Evolutionary conservation across 2,113 vertebrate genomes (phyloP).

Genomic region (Mormyrus iriodes): DNA sequence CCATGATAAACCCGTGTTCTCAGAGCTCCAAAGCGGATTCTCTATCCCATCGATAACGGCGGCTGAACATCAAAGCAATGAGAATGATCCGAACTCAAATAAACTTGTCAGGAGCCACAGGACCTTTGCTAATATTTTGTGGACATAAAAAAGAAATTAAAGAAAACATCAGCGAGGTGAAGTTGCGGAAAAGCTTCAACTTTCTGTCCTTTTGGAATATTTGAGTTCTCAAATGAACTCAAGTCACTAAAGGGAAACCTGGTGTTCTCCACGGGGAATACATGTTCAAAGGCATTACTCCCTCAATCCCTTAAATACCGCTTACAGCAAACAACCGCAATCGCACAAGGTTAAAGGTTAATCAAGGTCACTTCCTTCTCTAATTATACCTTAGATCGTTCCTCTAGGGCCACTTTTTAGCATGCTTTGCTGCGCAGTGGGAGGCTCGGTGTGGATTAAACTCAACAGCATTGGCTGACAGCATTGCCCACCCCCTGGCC

Average conservation of each 20-base stretch:
- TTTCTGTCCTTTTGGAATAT: neutral
- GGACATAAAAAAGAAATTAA: neutral
- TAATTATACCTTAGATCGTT: conserved; percentile 36
- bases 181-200: neutral
- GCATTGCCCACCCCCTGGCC: neutral
- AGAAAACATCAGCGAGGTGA: too few species aligned
- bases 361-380: conserved; percentile 40
- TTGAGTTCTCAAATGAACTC: neutral
- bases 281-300: neutral
- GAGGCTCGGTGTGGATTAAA: neutral
- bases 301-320: neutral
- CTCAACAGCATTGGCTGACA: neutral
- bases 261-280: neutral
- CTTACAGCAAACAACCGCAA: conserved; percentile 30
- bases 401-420: neutral
- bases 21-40: neutral
- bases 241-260: neutral
- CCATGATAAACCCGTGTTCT: neutral
- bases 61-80: neutral
- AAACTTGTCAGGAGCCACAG: neutral
- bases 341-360: conserved; percentile 35
- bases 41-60: neutral
- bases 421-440: neutral
- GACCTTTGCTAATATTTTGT: neutral
- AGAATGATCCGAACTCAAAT: neutral